Percentiles rank a stretch among this genome's conserved stretches.
Evolutionary conservation across 2,888 invertebrate genomes (phyloP).

Genomic region (Ochropleura leucogaster): DNA sequence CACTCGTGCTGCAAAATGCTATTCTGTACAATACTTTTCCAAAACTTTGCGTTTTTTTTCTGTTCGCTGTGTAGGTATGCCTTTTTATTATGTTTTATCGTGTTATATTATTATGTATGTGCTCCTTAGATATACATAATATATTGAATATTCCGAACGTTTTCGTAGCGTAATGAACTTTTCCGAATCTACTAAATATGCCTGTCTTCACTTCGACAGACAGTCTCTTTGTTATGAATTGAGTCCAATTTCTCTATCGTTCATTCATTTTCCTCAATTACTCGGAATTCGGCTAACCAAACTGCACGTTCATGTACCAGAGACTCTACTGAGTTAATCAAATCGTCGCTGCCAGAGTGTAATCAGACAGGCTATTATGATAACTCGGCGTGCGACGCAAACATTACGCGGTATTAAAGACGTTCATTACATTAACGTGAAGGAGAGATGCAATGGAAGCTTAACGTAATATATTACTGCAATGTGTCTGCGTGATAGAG

Average conservation of each 20-base stretch:
- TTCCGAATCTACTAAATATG: too few relatives aligned
- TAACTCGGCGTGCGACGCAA: conserved; percentile 70
- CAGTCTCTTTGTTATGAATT: conserved; percentile 18
- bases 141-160: not conserved
- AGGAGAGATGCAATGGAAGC: conserved; percentile 57
- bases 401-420: conserved; percentile 69
- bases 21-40: not conserved
- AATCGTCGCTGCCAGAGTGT: conserved; percentile 70
- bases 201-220: not conserved
- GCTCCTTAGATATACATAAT: not conserved
- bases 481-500: too few relatives aligned
- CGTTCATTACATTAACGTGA: conserved; percentile 57
- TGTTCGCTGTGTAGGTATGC: not conserved
- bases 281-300: conserved; percentile 15
- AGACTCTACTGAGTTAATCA: conserved; percentile 70
- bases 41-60: not conserved
- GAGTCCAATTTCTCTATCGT: not conserved
- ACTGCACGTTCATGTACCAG: conserved; percentile 44
- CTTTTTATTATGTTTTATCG: not conserved
- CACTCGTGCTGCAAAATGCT: not conserved
- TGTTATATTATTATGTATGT: not conserved
- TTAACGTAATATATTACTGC: conserved; percentile 25
- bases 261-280: conserved; percentile 38
- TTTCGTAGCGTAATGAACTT: not conserved
- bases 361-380: conserved; percentile 73